Evolutionary conservation across 2,797 vertebrate species (phyloP), one percentile per base, ranked within the genome.

Genomic region (Anniella stebbinsi): DNA sequence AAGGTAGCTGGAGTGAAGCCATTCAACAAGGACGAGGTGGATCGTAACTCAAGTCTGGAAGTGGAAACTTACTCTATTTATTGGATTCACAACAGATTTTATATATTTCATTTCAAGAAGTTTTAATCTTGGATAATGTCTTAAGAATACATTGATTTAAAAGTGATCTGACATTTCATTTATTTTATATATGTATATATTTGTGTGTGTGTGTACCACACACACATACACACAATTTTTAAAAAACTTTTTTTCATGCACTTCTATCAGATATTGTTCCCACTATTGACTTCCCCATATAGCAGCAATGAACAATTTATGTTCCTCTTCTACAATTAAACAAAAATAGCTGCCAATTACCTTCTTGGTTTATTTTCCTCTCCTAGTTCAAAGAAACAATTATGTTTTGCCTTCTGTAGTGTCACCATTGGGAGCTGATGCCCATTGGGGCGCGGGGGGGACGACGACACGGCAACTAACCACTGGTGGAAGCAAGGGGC

Each of bases 321-420:
- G 17, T 66, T 33, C 17, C 63, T 80, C 0, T 13, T 21, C 92
- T n/a, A 17, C 80, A 78, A 75, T 23, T 0, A 84, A 91, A 90
- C 70, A n/a, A 0, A 80, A 81, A 12, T 25, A 81, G 33, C 41
- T 0, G 18, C 36, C 30, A 60, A 80, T 48, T 18, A 5, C 75
- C 57, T 38, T 87, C 57, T 80, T 69, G 57, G 33, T 76, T 91
- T 89, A n/a, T 76, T 82, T 66, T n/a, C 38, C 9, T 28, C 2
- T 36, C 18, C 23, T 76, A 36, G 30, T 15, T 36, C 2, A 2
- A 78, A 84, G n/a, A 18, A 21, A 30, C 1, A 41, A 23, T 15
- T 87, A 45, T 11, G 10, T 60, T 87, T 77, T 38, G 4, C 57
- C 7, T 83, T 87, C n/a, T 60, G 6, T n/a, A 45, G 33, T 73